Percentiles rank a stretch among this genome's conserved stretches.
Evolutionary conservation across 2,797 vertebrate genomes (phyloP).

Genomic region (Arnoldichthys spilopterus): DNA sequence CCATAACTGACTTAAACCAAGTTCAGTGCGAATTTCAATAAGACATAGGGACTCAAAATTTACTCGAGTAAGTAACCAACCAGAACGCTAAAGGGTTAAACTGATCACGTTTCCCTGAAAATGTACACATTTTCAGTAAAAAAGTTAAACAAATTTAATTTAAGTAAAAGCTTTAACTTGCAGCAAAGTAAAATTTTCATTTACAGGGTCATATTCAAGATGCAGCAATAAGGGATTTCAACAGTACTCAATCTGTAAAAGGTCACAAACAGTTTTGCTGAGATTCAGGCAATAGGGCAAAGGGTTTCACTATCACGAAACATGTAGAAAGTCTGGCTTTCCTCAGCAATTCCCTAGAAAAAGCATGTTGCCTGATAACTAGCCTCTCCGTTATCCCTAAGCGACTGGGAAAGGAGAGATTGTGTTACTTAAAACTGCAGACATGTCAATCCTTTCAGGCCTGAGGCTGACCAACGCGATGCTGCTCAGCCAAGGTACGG

Average conservation of each 20-base stretch:
- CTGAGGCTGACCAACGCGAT: background rate
- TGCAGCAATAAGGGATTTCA: background rate
- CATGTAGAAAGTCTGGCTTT: background rate
- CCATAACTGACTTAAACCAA: too few relatives aligned
- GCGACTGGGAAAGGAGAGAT: background rate
- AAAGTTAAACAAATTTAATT: background rate
- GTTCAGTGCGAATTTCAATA: too few relatives aligned
- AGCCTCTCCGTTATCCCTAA: slow-evolving; percentile 4
- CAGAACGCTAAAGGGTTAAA: too few relatives aligned
- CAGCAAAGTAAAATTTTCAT: too few relatives aligned
- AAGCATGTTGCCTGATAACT: slow-evolving; percentile 17
- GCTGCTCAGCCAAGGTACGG: background rate
- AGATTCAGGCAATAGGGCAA: background rate
- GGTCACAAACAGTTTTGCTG: background rate
- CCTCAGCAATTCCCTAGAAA: background rate
- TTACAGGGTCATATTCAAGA: background rate
- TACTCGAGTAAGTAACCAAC: too few relatives aligned
- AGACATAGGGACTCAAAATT: too few relatives aligned
- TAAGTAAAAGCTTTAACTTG: too few relatives aligned
- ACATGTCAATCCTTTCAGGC: background rate
- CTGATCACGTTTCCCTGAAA: too few relatives aligned
- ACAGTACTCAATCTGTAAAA: background rate
- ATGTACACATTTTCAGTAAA: too few relatives aligned
- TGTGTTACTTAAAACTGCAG: slow-evolving; percentile 30
- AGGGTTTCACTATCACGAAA: background rate